Conservation (phyloP, 1,140 invertebrate genomes). For the Tetramorium simillimum region DNA sequence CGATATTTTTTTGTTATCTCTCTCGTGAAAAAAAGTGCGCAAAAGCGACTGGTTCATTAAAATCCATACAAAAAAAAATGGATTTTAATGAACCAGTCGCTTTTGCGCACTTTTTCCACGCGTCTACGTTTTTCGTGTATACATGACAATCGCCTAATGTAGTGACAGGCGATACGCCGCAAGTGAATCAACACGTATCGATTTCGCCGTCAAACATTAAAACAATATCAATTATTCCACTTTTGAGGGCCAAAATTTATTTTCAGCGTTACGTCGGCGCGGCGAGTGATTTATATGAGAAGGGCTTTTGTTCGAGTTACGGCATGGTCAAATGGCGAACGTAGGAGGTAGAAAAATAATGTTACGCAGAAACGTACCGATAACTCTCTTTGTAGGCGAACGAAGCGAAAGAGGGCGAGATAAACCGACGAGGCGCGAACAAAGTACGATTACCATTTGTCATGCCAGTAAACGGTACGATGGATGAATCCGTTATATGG, state of each 20-base stretch:
- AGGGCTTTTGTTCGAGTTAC: constrained; percentile 5
- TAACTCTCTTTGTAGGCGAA: constrained; percentile 58
- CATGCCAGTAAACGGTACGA: constrained; percentile 73
- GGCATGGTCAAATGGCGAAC: constrained; percentile 57
- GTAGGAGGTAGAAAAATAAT: constrained; percentile 71
- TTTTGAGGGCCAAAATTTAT: constrained; percentile 33
- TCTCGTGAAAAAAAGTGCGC: neutral
- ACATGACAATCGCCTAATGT: neutral
- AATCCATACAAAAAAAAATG: neutral
- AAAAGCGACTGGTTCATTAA: neutral
- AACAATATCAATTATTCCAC: constrained; percentile 35
- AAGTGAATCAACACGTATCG: neutral
- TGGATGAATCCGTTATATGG: constrained; percentile 65
- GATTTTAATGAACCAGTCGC: too few relatives aligned
- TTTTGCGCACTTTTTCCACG: too few relatives aligned
- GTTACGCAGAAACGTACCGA: constrained; percentile 58
- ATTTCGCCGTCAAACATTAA: constrained; percentile 18
- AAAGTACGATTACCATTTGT: constrained; percentile 73
- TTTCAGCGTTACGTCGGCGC: constrained; percentile 20
- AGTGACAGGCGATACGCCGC: neutral
- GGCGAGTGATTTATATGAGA: constrained; percentile 58
- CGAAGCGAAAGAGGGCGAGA: constrained; percentile 54
- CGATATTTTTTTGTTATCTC: neutral
- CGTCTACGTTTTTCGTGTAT: neutral
- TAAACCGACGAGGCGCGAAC: constrained; percentile 68